Evolutionary conservation across 1,140 invertebrate genomes (phyloP).

Genomic region (Araneus ventricosus): DNA sequence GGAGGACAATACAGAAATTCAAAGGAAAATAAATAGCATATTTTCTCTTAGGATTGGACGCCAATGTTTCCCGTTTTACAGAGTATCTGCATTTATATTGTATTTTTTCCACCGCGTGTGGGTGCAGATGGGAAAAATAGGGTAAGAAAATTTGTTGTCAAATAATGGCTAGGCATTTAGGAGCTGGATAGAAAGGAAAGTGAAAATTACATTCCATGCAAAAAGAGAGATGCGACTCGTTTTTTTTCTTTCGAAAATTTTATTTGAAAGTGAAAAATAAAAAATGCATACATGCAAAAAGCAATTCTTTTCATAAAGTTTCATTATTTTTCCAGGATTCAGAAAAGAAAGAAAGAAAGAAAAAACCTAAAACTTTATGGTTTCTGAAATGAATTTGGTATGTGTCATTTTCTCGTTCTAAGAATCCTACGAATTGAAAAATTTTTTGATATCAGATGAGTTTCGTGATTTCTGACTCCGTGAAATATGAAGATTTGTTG

Average conservation of each 20-base stretch:
- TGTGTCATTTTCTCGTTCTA: not conserved
- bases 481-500: not conserved
- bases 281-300: not conserved
- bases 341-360: not conserved
- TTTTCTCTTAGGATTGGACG: conserved; percentile 2
- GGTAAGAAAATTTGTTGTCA: conserved; percentile 43
- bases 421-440: too few species aligned
- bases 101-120: conserved; percentile 4
- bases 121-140: conserved; percentile 14
- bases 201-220: not conserved
- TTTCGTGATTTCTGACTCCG: not conserved
- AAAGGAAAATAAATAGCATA: conserved; percentile 59
- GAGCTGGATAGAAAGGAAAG: not conserved
- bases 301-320: not conserved
- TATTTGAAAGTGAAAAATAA: too few species aligned
- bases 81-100: conserved; percentile 69
- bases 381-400: not conserved
- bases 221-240: not conserved
- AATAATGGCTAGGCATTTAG: conserved; percentile 44
- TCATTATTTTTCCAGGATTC: not conserved
- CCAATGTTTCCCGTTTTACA: not conserved
- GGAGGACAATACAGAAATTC: not conserved
- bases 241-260: too few species aligned
- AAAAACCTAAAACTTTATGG: not conserved
- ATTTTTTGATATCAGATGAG: not conserved